A percentile compares a stretch with the other conserved stretches of the same genome.
Conservation (phyloP, 2,113 vertebrate genomes). For the Copsychus sechellarum region DNA sequence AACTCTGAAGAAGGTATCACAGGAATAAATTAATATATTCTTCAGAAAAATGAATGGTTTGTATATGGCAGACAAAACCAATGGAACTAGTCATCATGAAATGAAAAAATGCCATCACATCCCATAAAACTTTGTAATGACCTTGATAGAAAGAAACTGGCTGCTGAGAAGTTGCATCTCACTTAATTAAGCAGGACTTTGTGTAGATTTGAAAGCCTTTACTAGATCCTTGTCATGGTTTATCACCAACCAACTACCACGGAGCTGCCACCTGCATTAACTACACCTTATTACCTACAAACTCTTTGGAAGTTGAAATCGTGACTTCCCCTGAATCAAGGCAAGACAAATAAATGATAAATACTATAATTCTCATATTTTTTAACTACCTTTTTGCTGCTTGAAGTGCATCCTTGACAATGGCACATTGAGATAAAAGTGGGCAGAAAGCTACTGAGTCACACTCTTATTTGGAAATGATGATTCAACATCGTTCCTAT, state of each 20-base stretch:
- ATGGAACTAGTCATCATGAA: neutral
- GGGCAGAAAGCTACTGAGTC: neutral
- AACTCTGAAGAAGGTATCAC: conserved; percentile 29
- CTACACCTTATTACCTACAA: neutral
- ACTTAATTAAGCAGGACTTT: neutral
- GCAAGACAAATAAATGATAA: neutral
- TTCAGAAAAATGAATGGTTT: conserved; percentile 8
- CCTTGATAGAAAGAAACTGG: neutral
- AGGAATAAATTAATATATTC: conserved; percentile 20
- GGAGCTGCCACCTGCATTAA: neutral
- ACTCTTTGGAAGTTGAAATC: neutral
- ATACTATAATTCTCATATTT: neutral
- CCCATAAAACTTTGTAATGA: neutral
- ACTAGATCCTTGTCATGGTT: neutral
- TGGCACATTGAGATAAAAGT: rapidly evolving
- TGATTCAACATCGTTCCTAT: neutral
- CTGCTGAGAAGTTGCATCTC: neutral
- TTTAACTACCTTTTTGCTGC: neutral
- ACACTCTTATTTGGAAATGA: neutral
- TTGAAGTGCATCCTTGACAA: neutral
- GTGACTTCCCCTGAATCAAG: neutral
- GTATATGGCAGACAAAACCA: neutral
- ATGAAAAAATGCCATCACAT: neutral
- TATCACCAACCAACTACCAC: neutral
- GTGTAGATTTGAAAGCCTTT: neutral